Evolutionary conservation across 2,797 vertebrate genomes (phyloP), one percentile per base, ranked within the genome.

Genomic region (Leptodactylus fallax): DNA sequence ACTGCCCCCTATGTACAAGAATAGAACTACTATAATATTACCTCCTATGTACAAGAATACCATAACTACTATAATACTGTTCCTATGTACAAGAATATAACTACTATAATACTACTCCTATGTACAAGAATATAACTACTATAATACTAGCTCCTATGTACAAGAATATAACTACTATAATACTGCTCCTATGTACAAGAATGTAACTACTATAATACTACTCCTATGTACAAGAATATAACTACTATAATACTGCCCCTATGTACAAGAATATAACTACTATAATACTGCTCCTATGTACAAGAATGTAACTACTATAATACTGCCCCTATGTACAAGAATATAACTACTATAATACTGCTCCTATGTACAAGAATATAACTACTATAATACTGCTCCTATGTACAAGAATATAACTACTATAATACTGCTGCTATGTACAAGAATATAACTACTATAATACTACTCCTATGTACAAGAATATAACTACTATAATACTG

Each of bases 181-280:
- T 69, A 69, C 67, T 69, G 67, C 67, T 7, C 49, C n/a, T n/a
- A n/a, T n/a, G n/a, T n/a, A n/a, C n/a, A n/a, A n/a, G n/a, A n/a
- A n/a, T n/a, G n/a, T n/a, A n/a, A n/a, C n/a, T n/a, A n/a, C n/a
- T n/a, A n/a, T n/a, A n/a, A n/a, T n/a, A n/a, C n/a, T n/a, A n/a
- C n/a, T n/a, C 67, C 25, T 69, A 69, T 69, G 12, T 69, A 69
- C 67, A 69, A 69, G 67, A 69, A 69, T 69, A 69, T 69, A 69
- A 69, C 67, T 69, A 36, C 67, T 69, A 69, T 36, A 69, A 69
- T 69, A 69, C 61, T 63, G n/a, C 9, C 6, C 61, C n/a, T 58
- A 17, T 58, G 56, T 58, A 58, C 56, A 58, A 58, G 56, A 19
- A 58, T 58, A 58, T 58, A 58, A 19, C 56, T 58, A 58, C 56